Percentiles rank a stretch among this genome's conserved stretches.
Conservation (phyloP, 2,797 vertebrate genomes). For the Microctenopoma steveboyesi region DNA sequence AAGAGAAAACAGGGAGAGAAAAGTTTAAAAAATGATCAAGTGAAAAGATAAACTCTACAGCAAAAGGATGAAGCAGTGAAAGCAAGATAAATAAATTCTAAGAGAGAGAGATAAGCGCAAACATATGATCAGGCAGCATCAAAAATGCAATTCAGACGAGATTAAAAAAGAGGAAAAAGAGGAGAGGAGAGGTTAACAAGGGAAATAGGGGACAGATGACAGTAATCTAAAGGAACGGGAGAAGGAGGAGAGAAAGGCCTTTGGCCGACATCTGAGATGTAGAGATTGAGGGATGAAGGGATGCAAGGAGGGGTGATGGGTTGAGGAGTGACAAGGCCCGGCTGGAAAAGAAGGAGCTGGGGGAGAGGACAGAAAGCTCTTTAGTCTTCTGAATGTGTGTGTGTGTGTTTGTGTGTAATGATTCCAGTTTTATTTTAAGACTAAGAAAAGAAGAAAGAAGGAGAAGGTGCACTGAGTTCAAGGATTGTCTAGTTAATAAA, state of each 20-base stretch:
- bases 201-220: neutral
- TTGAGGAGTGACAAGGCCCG: constrained; percentile 48
- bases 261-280: constrained; percentile 37
- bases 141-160: constrained; percentile 29
- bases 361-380: constrained; percentile 43
- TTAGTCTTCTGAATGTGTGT: constrained; percentile 29
- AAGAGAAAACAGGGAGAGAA: constrained; percentile 25
- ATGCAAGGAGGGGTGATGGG: constrained; percentile 46
- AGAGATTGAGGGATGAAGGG: constrained; percentile 45
- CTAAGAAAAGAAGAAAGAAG: constrained; percentile 27
- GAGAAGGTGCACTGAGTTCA: constrained; percentile 61
- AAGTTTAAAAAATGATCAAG: constrained; percentile 35
- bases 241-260: constrained; percentile 20
- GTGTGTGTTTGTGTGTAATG: constrained; percentile 12
- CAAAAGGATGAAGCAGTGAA: constrained; percentile 7
- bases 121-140: constrained; percentile 25
- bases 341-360: constrained; percentile 41
- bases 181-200: neutral
- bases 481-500: constrained; percentile 50
- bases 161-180: neutral
- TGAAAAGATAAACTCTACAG: constrained; percentile 30
- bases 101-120: constrained; percentile 39
- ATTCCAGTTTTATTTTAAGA: constrained; percentile 44
- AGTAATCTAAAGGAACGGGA: neutral
- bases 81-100: constrained; percentile 27